Evolutionary conservation across 2,888 invertebrate species (phyloP).

Genomic region (Synergus laeviventris): DNA sequence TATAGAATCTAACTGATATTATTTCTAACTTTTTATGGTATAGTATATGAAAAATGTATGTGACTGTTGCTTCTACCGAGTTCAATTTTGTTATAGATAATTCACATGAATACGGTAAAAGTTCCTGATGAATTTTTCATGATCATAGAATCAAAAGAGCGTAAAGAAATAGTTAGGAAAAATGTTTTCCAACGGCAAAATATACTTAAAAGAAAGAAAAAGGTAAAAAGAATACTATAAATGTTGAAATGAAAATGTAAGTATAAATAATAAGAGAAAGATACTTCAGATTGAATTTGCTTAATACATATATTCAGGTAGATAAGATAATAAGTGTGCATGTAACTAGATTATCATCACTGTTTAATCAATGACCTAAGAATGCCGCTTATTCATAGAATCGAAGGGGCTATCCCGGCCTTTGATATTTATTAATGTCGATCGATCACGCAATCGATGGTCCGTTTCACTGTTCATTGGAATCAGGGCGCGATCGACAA

Average conservation of each 20-base stretch:
- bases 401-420: background rate
- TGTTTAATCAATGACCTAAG: slow-evolving; percentile 23
- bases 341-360: background rate
- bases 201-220: no score
- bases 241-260: background rate
- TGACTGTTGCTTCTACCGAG: background rate
- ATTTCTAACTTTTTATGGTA: background rate
- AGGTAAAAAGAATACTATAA: no score
- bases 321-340: slow-evolving; percentile 7
- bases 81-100: background rate
- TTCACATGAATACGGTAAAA: background rate
- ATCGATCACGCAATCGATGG: slow-evolving; percentile 38
- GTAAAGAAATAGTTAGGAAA: background rate
- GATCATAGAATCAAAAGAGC: background rate
- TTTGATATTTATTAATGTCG: slow-evolving; percentile 25
- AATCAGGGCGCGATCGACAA: slow-evolving; percentile 49
- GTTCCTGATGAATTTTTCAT: slow-evolving; percentile 5
- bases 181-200: background rate
- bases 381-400: slow-evolving; percentile 5
- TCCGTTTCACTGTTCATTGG: slow-evolving; percentile 37
- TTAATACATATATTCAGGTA: background rate
- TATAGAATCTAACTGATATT: background rate
- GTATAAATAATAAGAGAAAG: background rate
- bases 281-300: slow-evolving; percentile 11
- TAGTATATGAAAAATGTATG: slow-evolving; percentile 1